Base-by-base conservation (phyloP, 2,797 vertebrate species). In the Lutjanus argentimaculatus region DNA sequence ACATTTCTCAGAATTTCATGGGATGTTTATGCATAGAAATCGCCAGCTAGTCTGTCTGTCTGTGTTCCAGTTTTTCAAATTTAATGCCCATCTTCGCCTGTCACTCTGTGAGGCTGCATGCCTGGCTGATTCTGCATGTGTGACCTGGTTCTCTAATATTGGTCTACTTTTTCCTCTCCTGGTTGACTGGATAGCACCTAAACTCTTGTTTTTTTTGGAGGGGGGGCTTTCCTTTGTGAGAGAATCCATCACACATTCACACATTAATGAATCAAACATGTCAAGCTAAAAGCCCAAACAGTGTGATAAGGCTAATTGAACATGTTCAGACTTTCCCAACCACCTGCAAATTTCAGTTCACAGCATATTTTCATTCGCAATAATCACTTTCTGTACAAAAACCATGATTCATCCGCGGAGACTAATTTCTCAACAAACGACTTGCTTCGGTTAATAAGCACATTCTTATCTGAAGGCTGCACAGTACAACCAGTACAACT, bases 381-480 rank as follows among this genome's bases (percentile, higher is more conserved):
- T 25, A 36, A 57, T 65, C 22, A 46, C 16, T 53, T 59, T 40
- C 22, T 10, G 40, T 12, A 49, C 13, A 48, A 22, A 48, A 48
- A 40, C 6, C 40, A 45, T 12, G n/a, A 55, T 69, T 66, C 25
- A 59, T 72, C 45, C 6, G 42, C 25, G 25, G 63, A 58, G n/a
- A 68, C 43, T 13, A 7, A 36, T 56, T 72, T 63, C 64, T 45
- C 25, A 78, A 78, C 59, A 30, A 57, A 17, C 42, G 8, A 25
- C 80, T 75, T 45, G 21, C 76, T 87, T 82, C 88, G 17, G 86
- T 91, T 91, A 82, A 75, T 70, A 77, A 80, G 67, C 71, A 70
- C 40, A n/a, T 80, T 80, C 77, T 92, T 91, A 93, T 94, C 92
- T 85, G 46, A n/a, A 75, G 53, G 61, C 80, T 69, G 77, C 90